These are phyloP conservation scores for Bovichtus variegatus DNA, from an alignment of 2,797 vertebrate species.

Conservation along the genomic window DNA sequence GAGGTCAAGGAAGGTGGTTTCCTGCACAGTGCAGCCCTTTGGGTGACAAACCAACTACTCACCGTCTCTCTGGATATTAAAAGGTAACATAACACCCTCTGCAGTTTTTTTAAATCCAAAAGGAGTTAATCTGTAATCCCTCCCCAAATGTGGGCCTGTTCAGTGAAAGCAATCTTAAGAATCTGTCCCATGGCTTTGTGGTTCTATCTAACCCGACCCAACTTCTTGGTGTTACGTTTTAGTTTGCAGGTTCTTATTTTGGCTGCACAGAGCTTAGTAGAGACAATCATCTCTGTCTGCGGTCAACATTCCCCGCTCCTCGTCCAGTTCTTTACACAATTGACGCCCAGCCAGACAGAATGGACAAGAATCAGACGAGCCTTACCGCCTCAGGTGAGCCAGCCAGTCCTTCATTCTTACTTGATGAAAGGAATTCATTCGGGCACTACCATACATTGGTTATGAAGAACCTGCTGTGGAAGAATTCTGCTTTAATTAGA, in stretches of 20 bases:
- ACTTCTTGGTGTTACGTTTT: constrained; percentile 41
- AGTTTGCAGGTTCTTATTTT: constrained; percentile 92
- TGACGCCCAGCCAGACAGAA: constrained; percentile 86
- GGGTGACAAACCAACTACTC: constrained; percentile 92
- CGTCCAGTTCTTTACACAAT: constrained; percentile 79
- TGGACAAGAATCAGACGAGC: constrained; percentile 89
- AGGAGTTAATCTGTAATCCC: background rate
- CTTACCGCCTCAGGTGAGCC: constrained; percentile 89
- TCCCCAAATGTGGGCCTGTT: background rate
- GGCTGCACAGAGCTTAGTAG: constrained; percentile 87
- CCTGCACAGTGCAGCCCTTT: constrained; percentile 88
- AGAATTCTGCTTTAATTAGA: background rate
- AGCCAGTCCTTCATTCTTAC: background rate
- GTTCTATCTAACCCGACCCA: background rate
- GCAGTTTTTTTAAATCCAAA: background rate
- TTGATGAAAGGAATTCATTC: background rate
- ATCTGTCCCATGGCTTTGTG: background rate
- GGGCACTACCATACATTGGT: background rate
- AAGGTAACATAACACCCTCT: constrained; percentile 82
- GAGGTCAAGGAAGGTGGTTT: constrained; percentile 87
- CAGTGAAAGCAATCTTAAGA: background rate
- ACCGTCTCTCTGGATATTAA: constrained; percentile 85
- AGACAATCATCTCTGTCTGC: constrained; percentile 83
- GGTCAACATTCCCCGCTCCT: constrained; percentile 74
- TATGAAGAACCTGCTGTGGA: background rate